Conservation (phyloP, 2,888 invertebrate species). For the Listrodromus nycthemerus region DNA sequence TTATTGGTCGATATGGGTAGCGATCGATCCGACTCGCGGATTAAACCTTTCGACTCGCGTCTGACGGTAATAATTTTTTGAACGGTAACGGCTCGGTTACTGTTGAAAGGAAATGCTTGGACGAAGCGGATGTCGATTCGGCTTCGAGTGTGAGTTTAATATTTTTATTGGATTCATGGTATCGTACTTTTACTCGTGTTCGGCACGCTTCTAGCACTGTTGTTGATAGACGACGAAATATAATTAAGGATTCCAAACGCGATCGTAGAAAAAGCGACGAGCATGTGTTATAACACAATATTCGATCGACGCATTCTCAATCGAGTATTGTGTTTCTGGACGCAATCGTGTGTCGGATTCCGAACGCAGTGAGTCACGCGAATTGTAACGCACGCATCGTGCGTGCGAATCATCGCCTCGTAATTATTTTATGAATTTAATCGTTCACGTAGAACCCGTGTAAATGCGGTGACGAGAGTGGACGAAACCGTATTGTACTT, state of each 20-base stretch:
- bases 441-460: slow-evolving; percentile 1
- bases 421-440: slow-evolving; percentile 49
- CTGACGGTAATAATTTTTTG: no score
- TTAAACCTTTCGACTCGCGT: no score
- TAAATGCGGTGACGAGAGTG: slow-evolving; percentile 4
- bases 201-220: slow-evolving; percentile 20
- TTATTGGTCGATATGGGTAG: no score
- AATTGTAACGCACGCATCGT: slow-evolving; percentile 35
- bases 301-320: slow-evolving; percentile 47
- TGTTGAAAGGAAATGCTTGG: no score
- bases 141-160: no score
- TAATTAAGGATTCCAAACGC: slow-evolving; percentile 54
- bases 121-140: no score
- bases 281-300: slow-evolving; percentile 24
- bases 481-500: neutral
- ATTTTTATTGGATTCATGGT: no score
- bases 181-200: no score
- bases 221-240: slow-evolving; percentile 1
- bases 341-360: slow-evolving; percentile 52
- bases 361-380: slow-evolving; percentile 59
- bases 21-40: no score
- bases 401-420: slow-evolving; percentile 44
- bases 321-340: slow-evolving; percentile 34
- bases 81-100: no score
- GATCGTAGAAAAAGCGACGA: slow-evolving; percentile 48